Base-by-base conservation (phyloP, 2,113 vertebrate species). In the Canis aureus region DNA sequence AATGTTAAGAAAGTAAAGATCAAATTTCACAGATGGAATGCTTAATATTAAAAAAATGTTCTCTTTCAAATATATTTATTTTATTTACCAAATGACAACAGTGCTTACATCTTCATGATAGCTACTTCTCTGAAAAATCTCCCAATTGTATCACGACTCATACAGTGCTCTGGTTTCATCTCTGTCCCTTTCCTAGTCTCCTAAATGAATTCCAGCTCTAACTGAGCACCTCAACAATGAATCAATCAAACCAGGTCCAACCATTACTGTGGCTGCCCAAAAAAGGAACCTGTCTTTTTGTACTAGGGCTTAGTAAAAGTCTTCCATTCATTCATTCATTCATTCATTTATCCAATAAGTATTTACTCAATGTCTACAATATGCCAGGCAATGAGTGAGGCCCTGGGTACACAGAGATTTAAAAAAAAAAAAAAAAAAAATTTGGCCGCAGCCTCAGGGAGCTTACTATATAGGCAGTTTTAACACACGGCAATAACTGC, bases 111-210 rank as follows among this genome's bases (percentile, higher is more conserved):
- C 43, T 43, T 43, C 17, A 94, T 82, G 3, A 76, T 53, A 83
- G 53, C 23, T 90, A 91, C 10, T 69, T 94, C n/a, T 86, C 23
- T 60, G 60, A 92, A 94, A 95, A 95, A 29, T n/a, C 22, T 78
- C 60, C 69, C 27, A 79, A 35, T 35, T 85, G 43, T 49, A 32
- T 79, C 35, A 23, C 35, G 19, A 53, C 78, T 57, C 32, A 20
- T 1, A 73, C 11, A 90, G 74, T 32, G 22, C 12, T 74, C 79
- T 35, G 4, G 3, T 38, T 76, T 92, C 15, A 84, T 51, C 9
- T 22, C 38, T 89, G 23, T 74, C 22, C 11, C 59, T 60, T 87
- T n/a, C 51, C 59, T 20, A 92, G 29, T 20, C 51, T 79, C 79
- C 20, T 94, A 53, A 96, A 84, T 25, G 13, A 91, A 60, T 87